Conservation (phyloP, 2,888 invertebrate species). For the Agonum fuliginosum region DNA sequence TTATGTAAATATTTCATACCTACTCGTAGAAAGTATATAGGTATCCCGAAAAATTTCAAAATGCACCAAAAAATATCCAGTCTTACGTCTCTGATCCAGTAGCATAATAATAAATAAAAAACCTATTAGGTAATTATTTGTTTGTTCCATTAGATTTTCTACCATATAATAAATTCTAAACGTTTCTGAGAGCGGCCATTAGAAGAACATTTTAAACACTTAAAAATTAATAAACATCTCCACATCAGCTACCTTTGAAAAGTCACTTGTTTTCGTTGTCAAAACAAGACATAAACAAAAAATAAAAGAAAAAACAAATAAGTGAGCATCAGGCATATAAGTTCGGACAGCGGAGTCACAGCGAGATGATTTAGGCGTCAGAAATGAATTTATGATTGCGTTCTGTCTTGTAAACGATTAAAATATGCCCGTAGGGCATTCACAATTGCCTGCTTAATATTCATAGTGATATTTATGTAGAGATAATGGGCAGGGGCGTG, state of each 20-base stretch:
- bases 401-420: slow-evolving; percentile 50
- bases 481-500: slow-evolving; percentile 57
- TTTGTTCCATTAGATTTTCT: background rate
- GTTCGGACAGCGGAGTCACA: background rate
- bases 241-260: slow-evolving; percentile 24
- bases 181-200: slow-evolving; percentile 6
- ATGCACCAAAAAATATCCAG: background rate
- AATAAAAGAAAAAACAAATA: slow-evolving; percentile 1
- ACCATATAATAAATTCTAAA: slow-evolving; percentile 6
- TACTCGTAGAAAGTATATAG: too few relatives aligned
- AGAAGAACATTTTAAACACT: slow-evolving; percentile 27
- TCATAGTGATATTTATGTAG: slow-evolving; percentile 59
- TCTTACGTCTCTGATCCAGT: too few relatives aligned
- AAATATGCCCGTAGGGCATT: slow-evolving; percentile 46
- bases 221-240: slow-evolving; percentile 41
- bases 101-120: slow-evolving; percentile 14
- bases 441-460: slow-evolving; percentile 59
- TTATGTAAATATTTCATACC: too few relatives aligned
- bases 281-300: slow-evolving; percentile 38
- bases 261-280: slow-evolving; percentile 36
- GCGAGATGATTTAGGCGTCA: slow-evolving; percentile 50
- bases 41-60: too few relatives aligned
- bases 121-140: background rate
- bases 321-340: slow-evolving; percentile 21
- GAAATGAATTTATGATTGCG: slow-evolving; percentile 51